Evolutionary conservation across 2,113 vertebrate species (phyloP).

Genomic region (Harpagus bidentatus): DNA sequence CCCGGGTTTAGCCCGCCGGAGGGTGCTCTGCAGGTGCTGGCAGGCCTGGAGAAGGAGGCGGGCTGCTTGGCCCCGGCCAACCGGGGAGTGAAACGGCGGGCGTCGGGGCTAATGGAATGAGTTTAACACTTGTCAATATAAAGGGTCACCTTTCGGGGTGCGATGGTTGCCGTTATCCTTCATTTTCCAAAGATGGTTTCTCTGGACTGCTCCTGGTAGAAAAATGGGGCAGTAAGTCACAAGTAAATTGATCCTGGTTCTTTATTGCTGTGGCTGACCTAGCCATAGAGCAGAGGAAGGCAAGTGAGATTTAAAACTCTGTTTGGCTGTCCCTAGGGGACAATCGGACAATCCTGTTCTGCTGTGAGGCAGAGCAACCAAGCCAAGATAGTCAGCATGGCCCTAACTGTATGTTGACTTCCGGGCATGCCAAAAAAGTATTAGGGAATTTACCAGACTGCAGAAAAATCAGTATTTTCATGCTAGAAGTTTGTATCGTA

Average conservation of each 20-base stretch:
- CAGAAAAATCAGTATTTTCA: not conserved
- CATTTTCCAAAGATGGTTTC: no score
- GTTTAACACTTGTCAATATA: rapidly evolving
- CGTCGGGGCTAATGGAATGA: rapidly evolving
- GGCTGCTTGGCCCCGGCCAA: no score
- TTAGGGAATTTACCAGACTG: not conserved
- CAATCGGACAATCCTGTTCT: not conserved
- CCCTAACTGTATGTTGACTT: not conserved
- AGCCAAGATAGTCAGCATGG: not conserved
- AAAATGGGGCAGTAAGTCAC: not conserved
- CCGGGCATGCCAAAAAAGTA: not conserved
- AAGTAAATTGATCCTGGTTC: not conserved
- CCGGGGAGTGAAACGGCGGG: not conserved
- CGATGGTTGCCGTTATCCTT: not conserved
- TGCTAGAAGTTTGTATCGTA: rapidly evolving
- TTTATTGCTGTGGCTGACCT: no score
- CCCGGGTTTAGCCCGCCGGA: no score
- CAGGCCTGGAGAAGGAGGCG: rapidly evolving
- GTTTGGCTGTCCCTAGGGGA: rapidly evolving
- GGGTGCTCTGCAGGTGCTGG: no score
- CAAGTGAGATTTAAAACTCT: rapidly evolving
- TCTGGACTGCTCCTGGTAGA: no score
- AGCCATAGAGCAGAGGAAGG: rapidly evolving
- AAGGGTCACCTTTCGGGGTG: no score
- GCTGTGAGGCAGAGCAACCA: not conserved